Evolutionary conservation across 1,140 invertebrate species (phyloP).

Genomic region (Sinella curviseta): DNA sequence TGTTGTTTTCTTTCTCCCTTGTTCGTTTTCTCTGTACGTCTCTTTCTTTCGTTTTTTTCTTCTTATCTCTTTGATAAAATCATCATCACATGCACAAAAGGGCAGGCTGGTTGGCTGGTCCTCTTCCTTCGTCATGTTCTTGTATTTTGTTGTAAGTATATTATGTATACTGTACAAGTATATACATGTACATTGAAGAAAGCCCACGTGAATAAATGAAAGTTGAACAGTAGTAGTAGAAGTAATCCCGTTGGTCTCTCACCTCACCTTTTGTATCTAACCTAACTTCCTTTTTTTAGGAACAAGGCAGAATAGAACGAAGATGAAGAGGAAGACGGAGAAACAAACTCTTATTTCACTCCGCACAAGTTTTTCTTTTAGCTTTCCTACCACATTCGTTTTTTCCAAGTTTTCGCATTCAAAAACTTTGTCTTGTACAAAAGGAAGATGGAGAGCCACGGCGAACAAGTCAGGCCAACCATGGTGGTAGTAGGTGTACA

Average conservation of each 20-base stretch:
- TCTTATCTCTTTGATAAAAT: slow-evolving; percentile 25
- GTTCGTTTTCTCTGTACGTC: neutral
- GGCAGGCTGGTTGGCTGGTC: no score
- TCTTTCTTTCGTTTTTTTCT: neutral
- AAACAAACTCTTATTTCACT: no score
- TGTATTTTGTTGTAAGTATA: no score
- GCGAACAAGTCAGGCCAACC: neutral
- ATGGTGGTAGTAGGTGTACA: neutral
- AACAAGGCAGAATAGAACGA: no score
- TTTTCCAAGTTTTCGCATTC: slow-evolving; percentile 20
- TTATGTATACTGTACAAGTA: neutral
- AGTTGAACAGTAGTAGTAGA: neutral
- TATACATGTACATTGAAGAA: neutral
- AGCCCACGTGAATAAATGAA: slow-evolving; percentile 24
- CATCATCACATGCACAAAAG: neutral
- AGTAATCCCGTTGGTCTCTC: slow-evolving; percentile 21
- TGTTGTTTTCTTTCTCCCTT: neutral
- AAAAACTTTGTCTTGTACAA: slow-evolving; percentile 7
- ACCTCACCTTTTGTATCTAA: slow-evolving; percentile 24
- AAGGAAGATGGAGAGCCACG: neutral
- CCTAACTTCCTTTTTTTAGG: neutral
- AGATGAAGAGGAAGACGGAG: no score
- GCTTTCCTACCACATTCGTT: neutral
- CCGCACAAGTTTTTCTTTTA: no score
- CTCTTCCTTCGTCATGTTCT: no score